Evolutionary conservation across 1,140 invertebrate genomes (phyloP).

Genomic region (Chrysoperla carnea): DNA sequence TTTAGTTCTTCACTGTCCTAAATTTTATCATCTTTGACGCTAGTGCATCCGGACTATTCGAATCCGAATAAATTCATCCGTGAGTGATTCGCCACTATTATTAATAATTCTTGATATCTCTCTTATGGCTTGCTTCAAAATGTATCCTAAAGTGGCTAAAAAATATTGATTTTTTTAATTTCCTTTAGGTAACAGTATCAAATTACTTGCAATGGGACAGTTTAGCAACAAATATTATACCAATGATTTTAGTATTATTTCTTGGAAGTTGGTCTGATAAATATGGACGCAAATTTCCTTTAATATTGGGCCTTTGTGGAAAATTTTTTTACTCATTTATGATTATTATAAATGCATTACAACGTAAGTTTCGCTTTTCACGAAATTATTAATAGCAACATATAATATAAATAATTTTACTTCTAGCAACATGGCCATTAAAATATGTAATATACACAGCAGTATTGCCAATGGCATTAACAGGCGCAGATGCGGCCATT

Average conservation of each 20-base stretch:
- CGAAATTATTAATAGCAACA: neutral
- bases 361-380: conserved; percentile 15
- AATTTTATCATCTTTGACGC: too few relatives aligned
- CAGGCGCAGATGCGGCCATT: conserved; percentile 55
- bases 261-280: conserved; percentile 59
- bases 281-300: conserved; percentile 43
- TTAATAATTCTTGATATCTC: too few relatives aligned
- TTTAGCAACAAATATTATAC: conserved; percentile 45
- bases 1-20: too few relatives aligned
- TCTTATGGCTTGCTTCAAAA: too few relatives aligned
- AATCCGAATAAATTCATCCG: too few relatives aligned
- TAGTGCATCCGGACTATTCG: too few relatives aligned
- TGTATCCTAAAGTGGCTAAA: too few relatives aligned
- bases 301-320: conserved; percentile 46
- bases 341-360: conserved; percentile 46
- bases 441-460: conserved; percentile 55
- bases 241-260: conserved; percentile 52
- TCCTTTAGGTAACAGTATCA: conserved; percentile 42
- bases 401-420: neutral
- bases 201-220: conserved; percentile 57
- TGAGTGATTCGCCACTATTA: too few relatives aligned
- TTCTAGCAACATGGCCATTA: conserved; percentile 41
- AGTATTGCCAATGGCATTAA: conserved; percentile 46
- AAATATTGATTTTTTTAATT: neutral
- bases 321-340: conserved; percentile 55